A percentile compares a stretch with the other conserved stretches of the same genome.
These are phyloP conservation scores for Spilosoma lubricipeda DNA, from an alignment of 2,888 invertebrate species.

Conservation along the genomic window DNA sequence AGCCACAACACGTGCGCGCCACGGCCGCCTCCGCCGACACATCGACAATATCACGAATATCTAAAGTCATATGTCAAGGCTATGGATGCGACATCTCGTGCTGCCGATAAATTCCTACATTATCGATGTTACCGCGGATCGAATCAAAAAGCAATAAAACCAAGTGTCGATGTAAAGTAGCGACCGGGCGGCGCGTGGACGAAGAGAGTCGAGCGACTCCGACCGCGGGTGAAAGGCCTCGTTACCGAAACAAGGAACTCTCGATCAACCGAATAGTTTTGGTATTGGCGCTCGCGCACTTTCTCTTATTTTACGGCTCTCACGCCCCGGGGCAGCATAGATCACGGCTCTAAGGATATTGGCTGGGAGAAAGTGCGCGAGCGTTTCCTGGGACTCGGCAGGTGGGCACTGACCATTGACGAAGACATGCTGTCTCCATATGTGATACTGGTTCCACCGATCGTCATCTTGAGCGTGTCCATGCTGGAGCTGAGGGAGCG, in stretches of 20 bases:
- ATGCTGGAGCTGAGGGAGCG: conserved; percentile 88
- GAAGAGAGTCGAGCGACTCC: conserved; percentile 16
- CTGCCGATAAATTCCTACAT: conserved; percentile 41
- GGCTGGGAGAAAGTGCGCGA: conserved; percentile 68
- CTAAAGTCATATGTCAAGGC: conserved; percentile 29
- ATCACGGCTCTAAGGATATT: conserved; percentile 46
- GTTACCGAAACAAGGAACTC: conserved; percentile 72
- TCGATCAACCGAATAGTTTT: conserved; percentile 73
- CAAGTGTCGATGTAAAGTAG: not conserved
- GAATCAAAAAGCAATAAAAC: conserved; percentile 25
- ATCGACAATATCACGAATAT: conserved; percentile 21
- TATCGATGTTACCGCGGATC: conserved; percentile 45
- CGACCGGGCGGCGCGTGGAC: conserved; percentile 17
- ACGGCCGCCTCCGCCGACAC: conserved; percentile 15
- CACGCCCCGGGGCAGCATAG: conserved; percentile 53
- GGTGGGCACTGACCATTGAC: conserved; percentile 89
- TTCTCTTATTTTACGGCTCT: conserved; percentile 73
- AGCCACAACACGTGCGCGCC: conserved; percentile 36
- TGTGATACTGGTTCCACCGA: conserved; percentile 92
- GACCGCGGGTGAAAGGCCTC: conserved; percentile 62
- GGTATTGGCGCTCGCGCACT: conserved; percentile 74
- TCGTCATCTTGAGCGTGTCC: conserved; percentile 87
- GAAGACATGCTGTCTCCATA: conserved; percentile 93
- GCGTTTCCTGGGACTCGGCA: conserved; percentile 53
- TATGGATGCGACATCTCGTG: conserved; percentile 35